These are phyloP conservation scores for Distichodus sexfasciatus DNA, from an alignment of 2,797 vertebrate genomes.

Conservation along the genomic window DNA sequence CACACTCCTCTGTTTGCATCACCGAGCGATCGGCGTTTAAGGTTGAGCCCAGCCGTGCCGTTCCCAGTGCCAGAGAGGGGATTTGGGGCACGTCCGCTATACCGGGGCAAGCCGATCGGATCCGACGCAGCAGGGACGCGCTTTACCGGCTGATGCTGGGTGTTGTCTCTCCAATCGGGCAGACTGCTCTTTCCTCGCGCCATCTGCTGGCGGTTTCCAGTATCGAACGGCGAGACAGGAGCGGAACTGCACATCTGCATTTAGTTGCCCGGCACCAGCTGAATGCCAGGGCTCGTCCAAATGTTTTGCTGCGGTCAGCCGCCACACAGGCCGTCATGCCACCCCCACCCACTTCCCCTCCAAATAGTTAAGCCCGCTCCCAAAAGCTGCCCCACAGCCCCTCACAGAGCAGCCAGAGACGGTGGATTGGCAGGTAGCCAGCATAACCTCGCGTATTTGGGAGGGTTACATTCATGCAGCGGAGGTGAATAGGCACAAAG, in stretches of 20 bases:
- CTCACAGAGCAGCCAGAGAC: conserved; percentile 28
- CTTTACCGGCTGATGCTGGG: conserved; percentile 60
- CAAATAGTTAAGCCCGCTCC: conserved; percentile 23
- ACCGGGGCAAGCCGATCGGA: conserved; percentile 50
- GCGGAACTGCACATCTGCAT: background rate
- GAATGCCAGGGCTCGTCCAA: conserved; percentile 15
- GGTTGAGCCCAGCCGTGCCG: background rate
- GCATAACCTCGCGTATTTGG: conserved; percentile 32
- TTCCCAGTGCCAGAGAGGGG: conserved; percentile 38
- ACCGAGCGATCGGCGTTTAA: background rate
- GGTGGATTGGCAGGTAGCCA: conserved; percentile 17
- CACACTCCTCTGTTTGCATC: background rate
- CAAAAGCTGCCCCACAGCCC: background rate
- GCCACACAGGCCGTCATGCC: background rate
- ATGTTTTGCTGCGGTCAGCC: conserved; percentile 33
- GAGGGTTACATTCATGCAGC: conserved; percentile 51
- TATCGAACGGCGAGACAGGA: background rate
- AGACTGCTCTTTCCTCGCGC: conserved; percentile 50
- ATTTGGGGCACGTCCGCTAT: conserved; percentile 58
- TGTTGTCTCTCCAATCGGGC: conserved; percentile 63
- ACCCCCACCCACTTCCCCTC: too few species aligned
- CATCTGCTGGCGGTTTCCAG: conserved; percentile 68
- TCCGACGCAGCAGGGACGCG: conserved; percentile 62
- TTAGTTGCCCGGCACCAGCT: conserved; percentile 8
- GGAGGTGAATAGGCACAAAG: conserved; percentile 44